Evolutionary conservation across 2,797 vertebrate genomes (phyloP).

Genomic region (Linurgus olivaceus): DNA sequence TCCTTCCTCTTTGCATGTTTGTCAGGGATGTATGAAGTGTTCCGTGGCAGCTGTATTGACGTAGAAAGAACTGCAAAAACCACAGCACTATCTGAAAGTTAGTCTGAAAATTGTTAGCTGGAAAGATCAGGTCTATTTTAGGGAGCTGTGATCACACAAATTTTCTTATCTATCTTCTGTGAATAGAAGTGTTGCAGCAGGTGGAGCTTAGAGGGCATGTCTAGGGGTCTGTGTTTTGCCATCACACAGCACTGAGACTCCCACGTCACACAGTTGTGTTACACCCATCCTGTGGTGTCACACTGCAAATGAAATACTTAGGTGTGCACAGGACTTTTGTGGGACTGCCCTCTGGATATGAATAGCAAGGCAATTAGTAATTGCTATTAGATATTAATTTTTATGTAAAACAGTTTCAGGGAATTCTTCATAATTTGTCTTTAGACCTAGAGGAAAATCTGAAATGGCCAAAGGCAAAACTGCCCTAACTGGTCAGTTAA

Average conservation of each 20-base stretch:
- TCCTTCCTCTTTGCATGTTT: background rate
- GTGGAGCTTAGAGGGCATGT: background rate
- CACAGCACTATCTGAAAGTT: background rate
- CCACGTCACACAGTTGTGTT: background rate
- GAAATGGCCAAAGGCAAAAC: accelerated
- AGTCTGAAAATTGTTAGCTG: background rate
- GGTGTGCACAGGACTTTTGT: accelerated
- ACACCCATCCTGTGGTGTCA: background rate
- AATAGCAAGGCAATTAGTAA: background rate
- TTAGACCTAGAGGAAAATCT: background rate
- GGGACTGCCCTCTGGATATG: background rate
- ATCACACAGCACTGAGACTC: too few species aligned
- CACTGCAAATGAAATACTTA: background rate
- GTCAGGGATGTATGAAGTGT: background rate
- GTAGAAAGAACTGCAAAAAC: background rate
- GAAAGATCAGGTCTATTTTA: background rate
- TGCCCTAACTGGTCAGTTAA: background rate
- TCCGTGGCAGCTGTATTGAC: background rate
- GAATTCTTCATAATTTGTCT: background rate
- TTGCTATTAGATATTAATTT: background rate
- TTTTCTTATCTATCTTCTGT: background rate
- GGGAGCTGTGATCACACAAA: accelerated
- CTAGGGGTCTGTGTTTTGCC: accelerated
- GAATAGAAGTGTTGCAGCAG: background rate
- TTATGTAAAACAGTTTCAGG: background rate